Base-by-base conservation (phyloP, 2,888 invertebrate species). In the Mythimna lalbum region DNA sequence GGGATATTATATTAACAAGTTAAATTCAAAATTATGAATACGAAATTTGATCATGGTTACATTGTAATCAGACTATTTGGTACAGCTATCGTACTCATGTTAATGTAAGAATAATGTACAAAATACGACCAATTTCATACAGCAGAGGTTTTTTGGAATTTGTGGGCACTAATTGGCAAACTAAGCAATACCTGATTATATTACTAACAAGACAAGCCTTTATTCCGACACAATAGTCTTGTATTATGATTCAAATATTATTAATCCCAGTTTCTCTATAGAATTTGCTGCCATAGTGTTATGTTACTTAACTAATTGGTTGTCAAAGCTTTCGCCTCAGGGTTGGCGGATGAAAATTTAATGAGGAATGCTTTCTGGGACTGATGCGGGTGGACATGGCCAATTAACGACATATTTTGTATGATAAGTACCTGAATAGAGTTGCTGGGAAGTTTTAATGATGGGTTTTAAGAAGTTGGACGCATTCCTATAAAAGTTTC, bases 331-430 rank as follows among this genome's bases (percentile, higher is more conserved):
- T 88, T 85, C 82, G 89, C 91, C 91, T 81, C 71, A 80, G 88
- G 90, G 90, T 86, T 79, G 84, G 82, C 72, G 83, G 86, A 87
- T 93, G 88, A 92, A 93, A 94, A 90, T 93, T 92, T 94, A 94
- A 94, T 93, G 93, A 94, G 91, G 86, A 78, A 43, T 57, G 81
- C 86, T 90, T 90, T 91, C 92, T 89, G 91, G 89, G 80, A 77
- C 71, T 83, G 69, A 81, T 83, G 86, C 80, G 86, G 88, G 76
- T 82, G 81, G 86, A 85, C 87, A 87, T 81, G 90, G 86, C 91
- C 92, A 94, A 94, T 94, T 94, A 94, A 89, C 60, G 63, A 75
- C 47, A 53, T 71, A 68, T 61, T 67, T 73, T 57, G 27, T 23
- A 12, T 33, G 23, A 43, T 60, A 9, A 69, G 39, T 60, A 70